These are phyloP conservation scores for Tipula unca DNA, from an alignment of 2,888 invertebrate species.

Conservation along the genomic window DNA sequence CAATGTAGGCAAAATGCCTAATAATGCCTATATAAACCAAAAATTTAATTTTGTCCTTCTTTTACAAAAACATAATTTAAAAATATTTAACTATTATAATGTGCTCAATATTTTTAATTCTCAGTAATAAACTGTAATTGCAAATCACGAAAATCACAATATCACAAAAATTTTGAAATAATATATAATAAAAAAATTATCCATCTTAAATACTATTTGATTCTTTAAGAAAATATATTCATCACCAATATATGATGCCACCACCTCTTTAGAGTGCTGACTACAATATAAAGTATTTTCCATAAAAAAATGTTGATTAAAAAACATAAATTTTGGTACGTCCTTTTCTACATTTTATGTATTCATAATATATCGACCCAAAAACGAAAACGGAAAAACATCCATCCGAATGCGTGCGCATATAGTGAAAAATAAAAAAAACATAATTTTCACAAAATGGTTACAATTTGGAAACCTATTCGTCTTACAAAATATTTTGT, in stretches of 20 bases:
- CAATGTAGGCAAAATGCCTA: too few relatives aligned
- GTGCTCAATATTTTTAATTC: too few relatives aligned
- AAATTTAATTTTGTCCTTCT: too few relatives aligned
- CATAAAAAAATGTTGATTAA: neutral
- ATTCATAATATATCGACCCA: neutral
- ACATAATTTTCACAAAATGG: neutral
- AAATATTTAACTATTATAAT: too few relatives aligned
- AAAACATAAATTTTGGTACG: slow-evolving; percentile 3
- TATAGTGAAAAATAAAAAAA: neutral
- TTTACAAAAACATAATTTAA: too few relatives aligned
- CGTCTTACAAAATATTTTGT: neutral
- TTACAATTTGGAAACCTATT: neutral
- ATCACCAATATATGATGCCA: neutral
- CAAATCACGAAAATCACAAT: too few relatives aligned
- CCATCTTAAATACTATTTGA: too few relatives aligned
- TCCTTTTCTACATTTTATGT: neutral
- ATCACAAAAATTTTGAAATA: neutral
- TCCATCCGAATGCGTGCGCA: neutral
- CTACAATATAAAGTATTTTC: neutral
- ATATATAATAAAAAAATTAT: neutral
- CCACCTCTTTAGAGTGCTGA: neutral
- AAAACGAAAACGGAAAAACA: neutral
- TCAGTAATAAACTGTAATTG: too few relatives aligned
- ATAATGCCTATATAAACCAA: too few relatives aligned
- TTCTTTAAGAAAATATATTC: too few relatives aligned